phyloP scores from a whole-genome alignment of 2,888 invertebrate species.

The Drosophila tripunctata region DNA sequence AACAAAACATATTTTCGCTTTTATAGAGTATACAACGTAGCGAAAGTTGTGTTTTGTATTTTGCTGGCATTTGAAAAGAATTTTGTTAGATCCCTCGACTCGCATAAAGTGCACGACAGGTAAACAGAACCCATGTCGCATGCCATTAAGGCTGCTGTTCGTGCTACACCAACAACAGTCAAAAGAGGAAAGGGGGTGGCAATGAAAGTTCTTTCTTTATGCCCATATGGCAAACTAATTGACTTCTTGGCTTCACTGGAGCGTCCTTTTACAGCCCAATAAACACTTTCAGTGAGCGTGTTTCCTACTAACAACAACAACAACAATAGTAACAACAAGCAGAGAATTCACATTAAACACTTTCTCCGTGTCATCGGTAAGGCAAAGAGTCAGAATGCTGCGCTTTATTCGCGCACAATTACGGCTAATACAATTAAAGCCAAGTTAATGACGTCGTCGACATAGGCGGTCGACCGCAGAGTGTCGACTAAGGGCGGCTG shows the following conservation, averaged over 20 bases:
- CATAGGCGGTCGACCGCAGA: conserved; percentile 42
- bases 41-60: not conserved
- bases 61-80: conserved; percentile 4
- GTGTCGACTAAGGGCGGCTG: not conserved
- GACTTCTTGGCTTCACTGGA: conserved; percentile 63
- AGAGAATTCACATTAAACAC: conserved; percentile 33
- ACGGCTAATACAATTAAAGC: conserved; percentile 74
- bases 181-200: not conserved
- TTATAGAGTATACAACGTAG: conserved; percentile 3
- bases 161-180: not conserved
- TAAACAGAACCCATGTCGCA: conserved; percentile 13
- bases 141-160: conserved; percentile 7
- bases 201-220: conserved; percentile 10
- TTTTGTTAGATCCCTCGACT: conserved; percentile 8
- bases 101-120: conserved; percentile 23
- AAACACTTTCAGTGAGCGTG: conserved; percentile 65
- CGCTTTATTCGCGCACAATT: conserved; percentile 74
- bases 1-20: not conserved
- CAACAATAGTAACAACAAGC: conserved; percentile 5
- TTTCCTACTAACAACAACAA: conserved; percentile 15
- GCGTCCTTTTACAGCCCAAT: conserved; percentile 71
- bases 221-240: conserved; percentile 64
- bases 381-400: conserved; percentile 28
- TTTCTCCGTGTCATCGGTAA: conserved; percentile 29
- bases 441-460: conserved; percentile 58